Base-by-base conservation (phyloP, 2,888 invertebrate genomes). In the Neelides folsomi region DNA sequence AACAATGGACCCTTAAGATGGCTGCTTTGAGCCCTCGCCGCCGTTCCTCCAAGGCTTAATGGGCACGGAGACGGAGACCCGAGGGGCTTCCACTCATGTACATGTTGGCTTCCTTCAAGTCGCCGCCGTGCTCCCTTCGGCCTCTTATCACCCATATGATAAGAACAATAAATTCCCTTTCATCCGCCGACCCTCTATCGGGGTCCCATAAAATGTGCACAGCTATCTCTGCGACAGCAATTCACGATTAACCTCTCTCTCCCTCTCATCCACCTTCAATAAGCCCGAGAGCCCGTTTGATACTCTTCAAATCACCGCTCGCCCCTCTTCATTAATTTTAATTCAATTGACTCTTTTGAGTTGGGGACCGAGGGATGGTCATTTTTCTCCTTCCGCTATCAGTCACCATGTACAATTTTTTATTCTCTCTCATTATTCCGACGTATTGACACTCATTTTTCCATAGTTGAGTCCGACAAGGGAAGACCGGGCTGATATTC, bases 101-200 rank as follows among this genome's bases (percentile, higher is more conserved):
- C 12, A 36, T 20, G 35, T 20, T 35, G 9, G 27, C 47, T 35
- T 43, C 51, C 44, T 42, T 52, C 47, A 52, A 55, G 51, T 56
- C 41, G 58, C 58, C 58, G 58, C 54, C 58, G 54, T 41, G 44
- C 49, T 50, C 53, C 60, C 62, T 60, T 62, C 55, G 54, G 56
- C 58, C 61, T 63, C 63, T 64, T 64, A 64, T 64, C 64, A 64
- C 60, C 58, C 58, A 52, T 58, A 64, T 59, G 64, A 64, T 64
- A 64, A 64, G 62, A 62, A 62, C 59, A 64, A 60, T 64, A 64
- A 64, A 64, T 63, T 64, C 56, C 56, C 62, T 64, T 64, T 64
- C 60, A 61, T 52, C n/a, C 18, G 42, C 18, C 42, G 10, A 42
- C 47, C 51, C 50, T 55, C 59, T 60, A 37, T 49, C 41, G 47